Conservation (phyloP, 2,113 vertebrate species). For the Lepisosteus oculatus region DNA sequence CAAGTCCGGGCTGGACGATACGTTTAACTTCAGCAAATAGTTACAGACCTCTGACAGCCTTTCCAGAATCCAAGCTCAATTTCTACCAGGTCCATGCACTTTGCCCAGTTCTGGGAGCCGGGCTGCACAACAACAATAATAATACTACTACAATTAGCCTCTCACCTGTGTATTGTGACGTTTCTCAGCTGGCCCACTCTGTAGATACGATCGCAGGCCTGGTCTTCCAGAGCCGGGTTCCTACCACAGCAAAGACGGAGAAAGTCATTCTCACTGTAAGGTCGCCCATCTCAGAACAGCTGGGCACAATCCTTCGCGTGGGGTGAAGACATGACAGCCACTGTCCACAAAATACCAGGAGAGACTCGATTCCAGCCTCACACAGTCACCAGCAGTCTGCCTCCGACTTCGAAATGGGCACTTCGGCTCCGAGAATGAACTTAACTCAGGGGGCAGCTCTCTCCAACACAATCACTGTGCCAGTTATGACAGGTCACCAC, state of each 20-base stretch:
- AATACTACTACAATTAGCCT: neutral
- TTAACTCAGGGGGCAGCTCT: neutral
- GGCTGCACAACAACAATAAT: neutral
- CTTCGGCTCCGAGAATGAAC: neutral
- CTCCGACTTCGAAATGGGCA: neutral
- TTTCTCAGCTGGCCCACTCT: conserved; percentile 84
- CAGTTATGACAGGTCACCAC: neutral
- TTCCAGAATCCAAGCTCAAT: neutral
- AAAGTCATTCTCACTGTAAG: neutral
- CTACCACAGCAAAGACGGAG: conserved; percentile 45
- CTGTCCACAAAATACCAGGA: too few relatives aligned
- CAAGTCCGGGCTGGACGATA: neutral
- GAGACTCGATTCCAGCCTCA: neutral
- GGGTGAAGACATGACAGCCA: too few relatives aligned
- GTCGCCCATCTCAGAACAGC: too few relatives aligned
- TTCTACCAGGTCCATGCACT: neutral
- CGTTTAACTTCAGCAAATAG: neutral
- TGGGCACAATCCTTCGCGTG: too few relatives aligned
- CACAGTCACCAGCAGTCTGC: neutral
- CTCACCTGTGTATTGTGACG: conserved; percentile 89
- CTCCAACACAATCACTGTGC: conserved; percentile 13
- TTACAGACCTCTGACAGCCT: neutral
- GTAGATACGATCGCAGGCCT: conserved; percentile 94
- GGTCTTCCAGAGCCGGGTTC: conserved; percentile 95
- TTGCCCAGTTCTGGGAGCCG: neutral